phyloP scores from a whole-genome alignment of 1,140 invertebrate species.

The Zaprionus nigranus region DNA sequence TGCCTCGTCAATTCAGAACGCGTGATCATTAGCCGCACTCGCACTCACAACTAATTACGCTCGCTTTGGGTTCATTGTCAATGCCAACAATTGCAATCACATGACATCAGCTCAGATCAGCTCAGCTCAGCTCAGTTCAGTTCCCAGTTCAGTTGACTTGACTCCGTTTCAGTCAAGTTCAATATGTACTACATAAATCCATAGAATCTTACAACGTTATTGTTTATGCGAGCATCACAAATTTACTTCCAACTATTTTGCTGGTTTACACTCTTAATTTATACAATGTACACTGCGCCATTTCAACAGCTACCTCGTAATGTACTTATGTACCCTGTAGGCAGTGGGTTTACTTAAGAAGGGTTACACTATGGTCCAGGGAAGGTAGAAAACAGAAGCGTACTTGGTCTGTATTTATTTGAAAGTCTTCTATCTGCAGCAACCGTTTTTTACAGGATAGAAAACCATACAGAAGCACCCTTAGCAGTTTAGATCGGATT shows the following conservation, averaged over 20 bases:
- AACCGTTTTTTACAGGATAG: too few species aligned
- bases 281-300: conserved; percentile 58
- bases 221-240: conserved; percentile 34
- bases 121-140: neutral
- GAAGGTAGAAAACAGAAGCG: neutral
- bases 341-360: neutral
- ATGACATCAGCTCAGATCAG: conserved; percentile 63
- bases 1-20: conserved; percentile 48
- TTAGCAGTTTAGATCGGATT: too few species aligned
- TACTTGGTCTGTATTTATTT: neutral
- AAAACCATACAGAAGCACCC: too few species aligned
- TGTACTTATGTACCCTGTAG: conserved; percentile 33
- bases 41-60: conserved; percentile 67
- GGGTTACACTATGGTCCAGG: too few species aligned
- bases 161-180: conserved; percentile 13
- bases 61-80: conserved; percentile 67
- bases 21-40: conserved; percentile 48
- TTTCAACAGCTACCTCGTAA: conserved; percentile 20
- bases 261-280: conserved; percentile 51
- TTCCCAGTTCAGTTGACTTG: conserved; percentile 3
- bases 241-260: conserved; percentile 44
- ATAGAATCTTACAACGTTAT: conserved; percentile 26
- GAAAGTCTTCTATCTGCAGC: neutral
- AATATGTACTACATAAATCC: conserved; percentile 27
- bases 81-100: conserved; percentile 76